Evolutionary conservation across 2,797 vertebrate species (phyloP), one percentile per base, ranked within the genome.

Genomic region (Notolabrus celidotus): DNA sequence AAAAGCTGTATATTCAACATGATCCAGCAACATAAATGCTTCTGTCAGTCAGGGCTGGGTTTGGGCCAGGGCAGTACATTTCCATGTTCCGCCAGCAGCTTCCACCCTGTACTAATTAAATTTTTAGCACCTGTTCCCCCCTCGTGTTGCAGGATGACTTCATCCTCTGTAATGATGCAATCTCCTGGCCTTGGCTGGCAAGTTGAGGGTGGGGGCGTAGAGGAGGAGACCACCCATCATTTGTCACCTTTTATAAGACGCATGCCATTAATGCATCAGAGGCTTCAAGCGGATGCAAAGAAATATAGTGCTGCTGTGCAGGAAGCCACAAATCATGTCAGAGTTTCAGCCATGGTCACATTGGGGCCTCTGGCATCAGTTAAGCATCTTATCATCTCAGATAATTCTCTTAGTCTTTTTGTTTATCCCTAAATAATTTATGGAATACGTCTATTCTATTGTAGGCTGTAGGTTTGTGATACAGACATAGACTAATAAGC

Each of bases 101-200:
- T 74, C 56, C 61, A 43, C 69, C 82, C 75, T 70, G 47, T 64
- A 68, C 86, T 86, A 84, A 91, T 93, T 87, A 92, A 92, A 92
- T 85, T 92, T 93, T 91, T 87, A 90, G 86, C 91, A 92, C 90
- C 89, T 92, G 90, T 89, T 90, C 80, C 75, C 54, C 80, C 88
- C 84, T 80, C 88, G 86, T 92, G 90, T 93, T 92, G 91, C 87
- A 92, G 87, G 82, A 94, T 94, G 94, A 94, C 92, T 90, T 95
- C 94, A 94, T 94, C 86, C 81, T 85, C 77, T 69, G 55, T 87
- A 86, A 91, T 94, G 93, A 94, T 92, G 92, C 90, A 94, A 93
- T 91, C 87, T 68, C 74, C 62, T 36, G 82, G 86, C 77, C 84
- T 78, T 84, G 82, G 85, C 83, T 83, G 89, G 87, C 90, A 89